Percentiles rank a stretch among this genome's conserved stretches.
Evolutionary conservation across 2,113 vertebrate species (phyloP).

Genomic region (Hyperoodon ampullatus): DNA sequence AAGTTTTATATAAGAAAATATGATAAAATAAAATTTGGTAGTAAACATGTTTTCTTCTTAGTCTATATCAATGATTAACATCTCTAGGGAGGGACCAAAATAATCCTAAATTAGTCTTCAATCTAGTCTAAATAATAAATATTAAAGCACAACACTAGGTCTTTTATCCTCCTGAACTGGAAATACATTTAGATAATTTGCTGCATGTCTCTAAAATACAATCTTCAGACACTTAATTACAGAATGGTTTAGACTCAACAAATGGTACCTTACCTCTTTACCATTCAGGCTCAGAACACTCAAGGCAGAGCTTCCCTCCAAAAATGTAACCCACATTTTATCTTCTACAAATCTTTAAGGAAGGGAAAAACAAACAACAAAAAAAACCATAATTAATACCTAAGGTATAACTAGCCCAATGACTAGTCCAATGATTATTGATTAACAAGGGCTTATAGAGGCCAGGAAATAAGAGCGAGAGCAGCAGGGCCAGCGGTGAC

Average conservation of each 20-base stretch:
- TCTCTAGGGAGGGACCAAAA: background rate
- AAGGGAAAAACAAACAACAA: background rate
- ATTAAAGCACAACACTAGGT: background rate
- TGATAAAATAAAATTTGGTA: constrained; percentile 35
- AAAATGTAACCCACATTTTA: constrained; percentile 99
- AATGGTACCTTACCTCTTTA: constrained; percentile 89
- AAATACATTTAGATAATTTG: background rate
- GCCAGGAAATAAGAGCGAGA: background rate
- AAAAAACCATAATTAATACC: background rate
- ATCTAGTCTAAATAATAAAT: constrained; percentile 3
- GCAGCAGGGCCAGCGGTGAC: background rate
- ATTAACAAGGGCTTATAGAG: background rate
- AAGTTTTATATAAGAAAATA: background rate
- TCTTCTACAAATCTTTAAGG: constrained; percentile 95
- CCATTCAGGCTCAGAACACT: constrained; percentile 91
- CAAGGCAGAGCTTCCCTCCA: constrained; percentile 96
- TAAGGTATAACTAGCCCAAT: background rate
- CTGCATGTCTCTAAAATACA: background rate
- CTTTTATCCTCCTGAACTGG: background rate
- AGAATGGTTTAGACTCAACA: background rate
- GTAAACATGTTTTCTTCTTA: constrained; percentile 1
- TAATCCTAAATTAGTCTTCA: background rate
- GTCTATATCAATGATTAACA: background rate
- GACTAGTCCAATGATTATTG: background rate
- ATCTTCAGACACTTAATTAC: background rate